phyloP scores from a whole-genome alignment of 2,888 invertebrate species.

The Fragum whitleyi region DNA sequence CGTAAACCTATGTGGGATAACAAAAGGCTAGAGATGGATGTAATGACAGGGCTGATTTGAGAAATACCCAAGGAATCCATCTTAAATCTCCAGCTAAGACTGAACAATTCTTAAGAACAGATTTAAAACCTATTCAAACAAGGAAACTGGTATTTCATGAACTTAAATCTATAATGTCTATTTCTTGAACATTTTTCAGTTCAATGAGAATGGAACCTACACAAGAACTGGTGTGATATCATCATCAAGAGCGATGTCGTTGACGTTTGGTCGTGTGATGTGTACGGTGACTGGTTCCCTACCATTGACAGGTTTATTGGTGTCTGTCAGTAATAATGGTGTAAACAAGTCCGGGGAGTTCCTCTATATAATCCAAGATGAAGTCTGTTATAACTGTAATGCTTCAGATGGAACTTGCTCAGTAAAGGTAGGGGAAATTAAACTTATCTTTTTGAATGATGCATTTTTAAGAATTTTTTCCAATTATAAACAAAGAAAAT shows the following conservation, averaged over 20 bases:
- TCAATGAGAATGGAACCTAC: constrained; percentile 15
- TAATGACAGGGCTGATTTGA: too few relatives aligned
- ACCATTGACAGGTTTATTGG: constrained; percentile 37
- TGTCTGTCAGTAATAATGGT: constrained; percentile 61
- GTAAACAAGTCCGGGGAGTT: constrained; percentile 38
- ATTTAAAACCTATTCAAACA: too few relatives aligned
- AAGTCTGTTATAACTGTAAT: constrained; percentile 46
- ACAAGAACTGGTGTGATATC: constrained; percentile 27
- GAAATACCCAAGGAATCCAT: too few relatives aligned
- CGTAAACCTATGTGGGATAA: too few relatives aligned
- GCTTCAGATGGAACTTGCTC: constrained; percentile 16
- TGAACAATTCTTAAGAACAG: too few relatives aligned
- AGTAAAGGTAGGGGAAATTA: constrained; percentile 42
- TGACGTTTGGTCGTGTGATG: constrained; percentile 38
- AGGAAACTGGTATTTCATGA: too few relatives aligned
- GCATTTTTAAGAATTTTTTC: neutral
- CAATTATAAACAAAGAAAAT: too few relatives aligned
- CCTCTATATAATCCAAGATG: constrained; percentile 49
- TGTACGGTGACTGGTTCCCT: constrained; percentile 56
- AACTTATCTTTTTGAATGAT: neutral
- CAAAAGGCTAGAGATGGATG: too few relatives aligned
- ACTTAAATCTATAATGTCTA: too few relatives aligned
- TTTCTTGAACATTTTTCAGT: neutral
- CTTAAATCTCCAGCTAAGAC: too few relatives aligned
- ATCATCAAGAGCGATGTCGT: constrained; percentile 20